These are phyloP conservation scores for Melieria omissa DNA, from an alignment of 2,888 invertebrate species.

Conservation along the genomic window DNA sequence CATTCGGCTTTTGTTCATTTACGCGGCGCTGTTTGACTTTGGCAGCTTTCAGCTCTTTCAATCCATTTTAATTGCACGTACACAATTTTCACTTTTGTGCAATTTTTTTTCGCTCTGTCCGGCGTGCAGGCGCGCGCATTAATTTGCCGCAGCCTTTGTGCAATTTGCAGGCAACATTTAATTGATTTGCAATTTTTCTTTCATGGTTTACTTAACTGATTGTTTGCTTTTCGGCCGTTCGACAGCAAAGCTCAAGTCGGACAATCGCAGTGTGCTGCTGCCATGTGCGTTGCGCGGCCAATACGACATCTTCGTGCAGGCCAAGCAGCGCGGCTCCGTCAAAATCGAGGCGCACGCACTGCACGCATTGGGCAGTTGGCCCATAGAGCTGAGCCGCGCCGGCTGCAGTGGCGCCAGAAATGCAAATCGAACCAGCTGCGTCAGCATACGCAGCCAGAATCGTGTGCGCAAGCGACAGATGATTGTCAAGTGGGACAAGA, in stretches of 20 bases:
- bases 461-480: constrained; percentile 65
- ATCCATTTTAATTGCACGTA: background rate
- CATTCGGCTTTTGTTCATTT: constrained; percentile 8
- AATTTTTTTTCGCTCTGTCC: background rate
- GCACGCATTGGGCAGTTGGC: constrained; percentile 64
- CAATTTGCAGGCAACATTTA: constrained; percentile 6
- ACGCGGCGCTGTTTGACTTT: constrained; percentile 13
- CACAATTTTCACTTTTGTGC: background rate
- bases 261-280: constrained; percentile 56
- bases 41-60: constrained; percentile 10
- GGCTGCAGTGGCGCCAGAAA: too few species aligned
- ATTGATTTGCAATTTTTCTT: background rate
- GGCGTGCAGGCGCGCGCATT: background rate
- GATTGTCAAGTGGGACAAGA: constrained; percentile 66
- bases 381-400: constrained; percentile 48
- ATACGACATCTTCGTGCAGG: constrained; percentile 64
- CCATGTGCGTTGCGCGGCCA: constrained; percentile 64
- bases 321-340: constrained; percentile 58
- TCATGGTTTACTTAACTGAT: background rate
- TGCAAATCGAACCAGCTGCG: constrained; percentile 60
- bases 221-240: background rate
- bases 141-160: background rate
- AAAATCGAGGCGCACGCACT: constrained; percentile 61
- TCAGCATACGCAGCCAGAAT: constrained; percentile 63
- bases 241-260: constrained; percentile 43